A percentile compares a stretch with the other conserved stretches of the same genome.
These are phyloP conservation scores for Proisotoma minuta DNA, from an alignment of 2,888 invertebrate species.

Conservation along the genomic window DNA sequence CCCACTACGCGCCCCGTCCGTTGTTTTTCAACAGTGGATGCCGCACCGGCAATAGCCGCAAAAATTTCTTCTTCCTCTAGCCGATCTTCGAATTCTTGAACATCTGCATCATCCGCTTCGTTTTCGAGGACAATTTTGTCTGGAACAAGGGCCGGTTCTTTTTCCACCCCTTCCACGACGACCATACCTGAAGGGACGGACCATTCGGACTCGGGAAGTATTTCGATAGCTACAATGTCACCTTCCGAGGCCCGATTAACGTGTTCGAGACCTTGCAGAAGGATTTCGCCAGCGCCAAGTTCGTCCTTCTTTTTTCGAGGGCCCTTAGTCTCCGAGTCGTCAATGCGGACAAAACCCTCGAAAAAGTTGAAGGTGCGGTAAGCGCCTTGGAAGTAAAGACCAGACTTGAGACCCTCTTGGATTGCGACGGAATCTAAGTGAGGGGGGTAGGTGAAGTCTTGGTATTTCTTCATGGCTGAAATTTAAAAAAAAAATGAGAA, in stretches of 20 bases:
- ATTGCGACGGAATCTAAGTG: constrained; percentile 33
- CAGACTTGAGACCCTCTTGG: constrained; percentile 42
- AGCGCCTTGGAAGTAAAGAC: constrained; percentile 41
- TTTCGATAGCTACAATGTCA: constrained; percentile 84
- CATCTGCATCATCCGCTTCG: constrained; percentile 57
- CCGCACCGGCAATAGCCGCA: constrained; percentile 45
- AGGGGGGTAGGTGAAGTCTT: constrained; percentile 38
- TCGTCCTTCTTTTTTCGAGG: constrained; percentile 22
- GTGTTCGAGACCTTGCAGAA: constrained; percentile 77
- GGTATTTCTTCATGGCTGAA: constrained; percentile 31
- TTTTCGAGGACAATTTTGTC: constrained; percentile 62
- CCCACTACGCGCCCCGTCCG: constrained; percentile 84
- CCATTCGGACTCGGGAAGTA: constrained; percentile 87
- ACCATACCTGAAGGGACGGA: constrained; percentile 71
- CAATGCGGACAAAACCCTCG: constrained; percentile 42
- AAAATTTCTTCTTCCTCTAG: constrained; percentile 41
- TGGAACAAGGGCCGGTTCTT: constrained; percentile 45
- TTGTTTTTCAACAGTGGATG: constrained; percentile 44
- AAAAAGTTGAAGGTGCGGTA: constrained; percentile 44
- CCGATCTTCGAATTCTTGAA: constrained; percentile 30
- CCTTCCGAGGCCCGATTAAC: constrained; percentile 93
- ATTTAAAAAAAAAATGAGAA: background rate
- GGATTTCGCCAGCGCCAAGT: constrained; percentile 51
- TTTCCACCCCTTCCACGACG: constrained; percentile 51
- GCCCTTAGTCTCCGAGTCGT: constrained; percentile 20